Percentiles rank a stretch among this genome's conserved stretches.
These are phyloP conservation scores for Thryonomys swinderianus DNA, from an alignment of 2,113 vertebrate genomes.

Conservation along the genomic window DNA sequence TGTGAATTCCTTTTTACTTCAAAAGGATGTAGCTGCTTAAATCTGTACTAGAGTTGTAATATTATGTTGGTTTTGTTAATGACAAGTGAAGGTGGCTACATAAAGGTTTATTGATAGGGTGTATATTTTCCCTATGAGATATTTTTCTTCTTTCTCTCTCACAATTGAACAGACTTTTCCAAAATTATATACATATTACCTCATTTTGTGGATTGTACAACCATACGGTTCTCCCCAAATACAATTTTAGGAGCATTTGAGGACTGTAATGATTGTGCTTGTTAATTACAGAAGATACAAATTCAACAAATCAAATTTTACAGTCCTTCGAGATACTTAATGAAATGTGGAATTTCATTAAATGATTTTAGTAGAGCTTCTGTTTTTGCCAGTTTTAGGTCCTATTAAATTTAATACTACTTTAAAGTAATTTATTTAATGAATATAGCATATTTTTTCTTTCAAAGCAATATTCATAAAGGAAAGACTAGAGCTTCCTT, in stretches of 20 bases:
- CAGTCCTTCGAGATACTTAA: background rate
- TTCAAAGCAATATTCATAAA: constrained; percentile 29
- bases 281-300: background rate
- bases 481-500: background rate
- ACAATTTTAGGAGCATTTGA: background rate
- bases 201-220: background rate
- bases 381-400: constrained; percentile 38
- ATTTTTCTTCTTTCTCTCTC: background rate
- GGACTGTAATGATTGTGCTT: background rate
- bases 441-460: constrained; percentile 27
- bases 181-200: background rate
- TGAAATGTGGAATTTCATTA: constrained; percentile 31
- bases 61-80: constrained; percentile 18
- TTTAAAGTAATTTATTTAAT: constrained; percentile 53
- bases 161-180: constrained; percentile 37
- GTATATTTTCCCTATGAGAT: background rate
- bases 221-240: background rate
- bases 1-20: constrained; percentile 40
- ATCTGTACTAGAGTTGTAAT: background rate
- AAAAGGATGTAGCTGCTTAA: constrained; percentile 9
- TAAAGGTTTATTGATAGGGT: background rate
- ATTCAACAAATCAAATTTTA: constrained; percentile 10
- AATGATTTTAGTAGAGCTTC: constrained; percentile 45
- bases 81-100: background rate
- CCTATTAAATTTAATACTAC: constrained; percentile 15